Base-by-base conservation (phyloP, 2,888 invertebrate species). In the Cephus pygmeus region DNA sequence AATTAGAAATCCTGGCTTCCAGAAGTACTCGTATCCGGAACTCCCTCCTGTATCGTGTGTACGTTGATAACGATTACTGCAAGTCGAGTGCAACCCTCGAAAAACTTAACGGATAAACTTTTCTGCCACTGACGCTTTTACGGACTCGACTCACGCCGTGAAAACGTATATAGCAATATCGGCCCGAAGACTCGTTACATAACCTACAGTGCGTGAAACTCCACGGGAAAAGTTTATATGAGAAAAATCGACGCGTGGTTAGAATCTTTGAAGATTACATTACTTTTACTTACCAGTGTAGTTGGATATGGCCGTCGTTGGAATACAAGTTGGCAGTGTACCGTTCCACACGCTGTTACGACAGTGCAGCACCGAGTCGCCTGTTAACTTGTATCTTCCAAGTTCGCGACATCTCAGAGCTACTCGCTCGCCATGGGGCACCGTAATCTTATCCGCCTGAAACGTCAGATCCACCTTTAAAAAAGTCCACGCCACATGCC, bases 291-390 rank as follows among this genome's bases (percentile, higher is more conserved):
- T 80, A 96, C 96, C 95, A 86, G 97, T 96, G 91, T 96, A 97
- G 92, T 97, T 97, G 69, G 97, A 96, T 83, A 97, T 93, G 69
- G 96, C 92, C 1, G 96, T 96, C 36, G 97, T 97, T n/a, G 97
- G 96, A 56, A 96, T 95, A 89, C 97, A 97, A 81, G 95, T 95
- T 1, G 97, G 97, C 88, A 96, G 92, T 83, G 94, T 94, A 1
- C 95, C 94, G 34, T 94, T 94, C 97, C 97, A 97, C 76, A 94
- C 94, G 3, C 97, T 97, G 88, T 97, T 97, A 84, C 95, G 95
- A 90, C 97, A 97, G 56, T 94, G 93, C 69, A 97, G 92, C 76
- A 93, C 92, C n/a, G 95, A 93, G 76, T 96, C 96, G 34, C 97
- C 97, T 80, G 95, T 93, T 85, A 97, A 93, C 92, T 97, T 97